A percentile compares a stretch with the other conserved stretches of the same genome.
Evolutionary conservation across 2,113 vertebrate genomes (phyloP).

Genomic region (Collichthys lucidus): DNA sequence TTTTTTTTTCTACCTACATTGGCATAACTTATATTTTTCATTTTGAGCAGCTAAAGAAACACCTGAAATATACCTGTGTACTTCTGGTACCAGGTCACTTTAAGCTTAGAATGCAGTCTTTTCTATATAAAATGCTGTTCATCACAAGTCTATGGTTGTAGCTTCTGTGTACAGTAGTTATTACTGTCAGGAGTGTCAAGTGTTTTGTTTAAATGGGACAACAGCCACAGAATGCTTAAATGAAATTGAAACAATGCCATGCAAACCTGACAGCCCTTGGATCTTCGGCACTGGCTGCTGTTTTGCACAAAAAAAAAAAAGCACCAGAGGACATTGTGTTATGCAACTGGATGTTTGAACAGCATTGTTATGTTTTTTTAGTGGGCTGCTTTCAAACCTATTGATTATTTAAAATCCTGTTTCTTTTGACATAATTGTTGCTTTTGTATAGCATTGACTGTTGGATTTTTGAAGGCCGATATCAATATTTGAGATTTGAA

Average conservation of each 20-base stretch:
- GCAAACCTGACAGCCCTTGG: constrained; percentile 35
- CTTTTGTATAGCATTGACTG: no score
- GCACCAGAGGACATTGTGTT: constrained; percentile 2
- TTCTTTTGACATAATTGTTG: constrained; percentile 8
- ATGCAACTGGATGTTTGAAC: constrained; percentile 25
- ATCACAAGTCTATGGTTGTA: constrained; percentile 9
- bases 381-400: constrained; percentile 10
- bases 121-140: not conserved
- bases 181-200: constrained; percentile 1
- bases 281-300: constrained; percentile 12
- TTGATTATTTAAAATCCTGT: constrained; percentile 23
- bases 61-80: not conserved
- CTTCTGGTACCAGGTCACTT: not conserved
- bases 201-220: constrained; percentile 38
- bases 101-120: constrained; percentile 22
- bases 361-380: not conserved
- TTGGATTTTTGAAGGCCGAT: not conserved
- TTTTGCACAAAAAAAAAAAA: not conserved
- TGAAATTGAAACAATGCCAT: constrained; percentile 27
- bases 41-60: constrained; percentile 35
- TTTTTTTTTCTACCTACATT: constrained; percentile 22
- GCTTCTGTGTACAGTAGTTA: constrained; percentile 3
- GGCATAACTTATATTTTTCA: constrained; percentile 47
- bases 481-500: not conserved
- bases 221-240: constrained; percentile 14